Conservation (phyloP, 2,888 invertebrate species). For the Hymenopus coronatus region DNA sequence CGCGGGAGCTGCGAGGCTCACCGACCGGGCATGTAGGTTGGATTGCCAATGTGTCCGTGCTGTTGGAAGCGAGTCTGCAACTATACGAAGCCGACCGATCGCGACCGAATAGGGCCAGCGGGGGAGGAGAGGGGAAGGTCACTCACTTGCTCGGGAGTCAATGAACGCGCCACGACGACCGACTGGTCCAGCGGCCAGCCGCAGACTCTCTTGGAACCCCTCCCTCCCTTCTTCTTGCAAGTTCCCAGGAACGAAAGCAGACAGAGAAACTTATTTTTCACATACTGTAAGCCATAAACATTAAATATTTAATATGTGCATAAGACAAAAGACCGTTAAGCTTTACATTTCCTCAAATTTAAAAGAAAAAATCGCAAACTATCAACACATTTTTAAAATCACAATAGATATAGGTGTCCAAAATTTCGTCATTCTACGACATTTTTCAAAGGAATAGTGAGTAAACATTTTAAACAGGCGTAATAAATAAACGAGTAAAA, state of each 20-base stretch:
- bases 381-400: too few species aligned
- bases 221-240: neutral
- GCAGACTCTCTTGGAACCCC: neutral
- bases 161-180: constrained; percentile 15
- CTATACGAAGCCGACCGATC: neutral
- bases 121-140: constrained; percentile 7
- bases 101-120: neutral
- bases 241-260: neutral
- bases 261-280: too few species aligned
- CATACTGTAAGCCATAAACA: too few species aligned
- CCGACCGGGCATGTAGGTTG: neutral
- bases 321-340: too few species aligned
- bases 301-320: too few species aligned
- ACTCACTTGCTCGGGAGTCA: constrained; percentile 22
- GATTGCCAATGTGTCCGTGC: neutral
- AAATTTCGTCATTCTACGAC: too few species aligned
- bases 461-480: too few species aligned
- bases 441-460: too few species aligned
- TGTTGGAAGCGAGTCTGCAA: neutral
- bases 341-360: too few species aligned
- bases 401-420: too few species aligned
- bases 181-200: constrained; percentile 17
- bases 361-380: too few species aligned
- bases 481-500: too few species aligned
- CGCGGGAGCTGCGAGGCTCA: neutral